Base-by-base conservation (phyloP, 2,888 invertebrate genomes). In the Habrosyne pyritoides region DNA sequence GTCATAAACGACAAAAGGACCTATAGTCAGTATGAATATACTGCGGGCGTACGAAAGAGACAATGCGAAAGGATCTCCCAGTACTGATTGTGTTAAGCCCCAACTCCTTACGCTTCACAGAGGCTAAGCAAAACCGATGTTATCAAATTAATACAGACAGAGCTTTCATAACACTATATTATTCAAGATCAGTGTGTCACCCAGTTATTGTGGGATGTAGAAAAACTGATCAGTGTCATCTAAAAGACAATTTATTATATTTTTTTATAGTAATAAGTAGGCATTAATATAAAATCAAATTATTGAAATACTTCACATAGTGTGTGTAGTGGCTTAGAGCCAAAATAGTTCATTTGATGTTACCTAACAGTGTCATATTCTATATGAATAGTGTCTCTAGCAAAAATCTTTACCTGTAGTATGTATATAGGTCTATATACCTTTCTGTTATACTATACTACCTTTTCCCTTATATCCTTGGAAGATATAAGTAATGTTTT, bases 351-450 rank as follows among this genome's bases (percentile, higher is more conserved):
- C 26, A 49, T 26, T 49, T 24, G 50, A 50, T 50, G 50, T 56
- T 56, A 56, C 54, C 54, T 49, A 59, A 56, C 21, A 54, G 56
- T 49, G 59, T 54, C 46, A 54, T 56, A 59, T 54, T 59, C 53
- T 52, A 21, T n/a, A 10, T 53, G 21, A 28, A 28, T 18, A 49
- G 22, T 28, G 28, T 21, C 30, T 8, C 26, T 21, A 3, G 21
- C 28, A 28, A 8, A 33, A 36, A 36, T 14, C n/a, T 36, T 14
- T 36, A 36, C 14, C 6, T 36, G 12, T 33, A 1, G 42, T 36
- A 42, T 18, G 18, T 4, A 2, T 14, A 4, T 6, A 4, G 0
- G n/a, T 33, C 8, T 33, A n/a, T n/a, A 1, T n/a, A 33, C 2
- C 30, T 30, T n/a, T n/a, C n/a, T n/a, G n/a, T n/a, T n/a, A n/a